Base-by-base conservation (phyloP, 2,113 vertebrate species). In the Laterallus jamaicensis region DNA sequence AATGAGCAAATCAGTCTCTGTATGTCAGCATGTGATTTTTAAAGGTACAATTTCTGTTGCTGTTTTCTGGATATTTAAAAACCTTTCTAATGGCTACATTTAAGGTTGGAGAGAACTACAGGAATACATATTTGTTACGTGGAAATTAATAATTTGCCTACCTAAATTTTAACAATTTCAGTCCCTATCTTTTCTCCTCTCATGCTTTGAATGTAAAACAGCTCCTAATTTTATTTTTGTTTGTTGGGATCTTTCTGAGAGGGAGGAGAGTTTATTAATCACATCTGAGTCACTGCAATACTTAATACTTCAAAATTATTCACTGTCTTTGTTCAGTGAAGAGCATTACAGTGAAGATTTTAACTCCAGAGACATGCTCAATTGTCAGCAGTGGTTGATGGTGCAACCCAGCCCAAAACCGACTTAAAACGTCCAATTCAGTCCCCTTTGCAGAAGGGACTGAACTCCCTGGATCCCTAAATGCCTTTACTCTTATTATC, bases 121-220 rank as follows among this genome's bases (percentile, higher is more conserved):
- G 2, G 13, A 5, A 40, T 6, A 11, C 0, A 4, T 17, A 25
- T 5, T 47, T 76, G 19, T 6, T 52, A 5, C 31, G 3, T 74
- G 10, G 29, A 52, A 62, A 9, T 22, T 59, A 25, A 24, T 6
- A 1, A 3, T 31, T 73, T 2, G 2, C 12, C 0, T 22, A 67
- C 35, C 5, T 47, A 56, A 44, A 25, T 6, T 15, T 5, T 15
- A 66, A 19, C 12, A 15, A 25, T 52, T 52, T 59, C 6, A 39
- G 8, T n/a, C 6, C 5, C 2, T 50, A 5, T 15, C 10, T 60
- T 80, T 77, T 11, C 12, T 62, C 16, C 10, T 82, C 6, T 7
- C 10, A 3, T 22, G 3, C 5, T 69, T 60, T 50, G 16, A 31
- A 5, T 64, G 12, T 64, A 32, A 52, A 55, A 77, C 18, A 35